These are phyloP conservation scores for Toxotes chatareus DNA, from an alignment of 2,113 vertebrate genomes.

Conservation along the genomic window DNA sequence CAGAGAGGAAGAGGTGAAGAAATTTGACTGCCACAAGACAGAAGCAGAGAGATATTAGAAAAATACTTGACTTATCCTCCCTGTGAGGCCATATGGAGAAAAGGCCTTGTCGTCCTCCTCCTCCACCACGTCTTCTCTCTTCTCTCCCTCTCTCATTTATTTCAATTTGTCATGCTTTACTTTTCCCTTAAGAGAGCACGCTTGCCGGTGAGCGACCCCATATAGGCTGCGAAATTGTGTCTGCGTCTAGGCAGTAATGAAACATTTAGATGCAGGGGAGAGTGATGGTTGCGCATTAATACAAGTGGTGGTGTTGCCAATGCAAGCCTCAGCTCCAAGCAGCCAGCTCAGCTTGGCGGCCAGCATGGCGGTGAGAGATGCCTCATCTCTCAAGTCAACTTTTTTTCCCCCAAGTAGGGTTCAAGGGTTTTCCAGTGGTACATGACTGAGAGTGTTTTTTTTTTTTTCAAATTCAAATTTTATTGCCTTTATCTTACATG, in stretches of 20 bases:
- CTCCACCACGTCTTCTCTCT: slow-evolving; percentile 51
- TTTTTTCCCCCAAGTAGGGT: slow-evolving; percentile 12
- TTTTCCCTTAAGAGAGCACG: slow-evolving; percentile 79
- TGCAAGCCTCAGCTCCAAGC: slow-evolving; percentile 41
- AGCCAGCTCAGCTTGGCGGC: slow-evolving; percentile 31
- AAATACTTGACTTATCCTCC: slow-evolving; percentile 37
- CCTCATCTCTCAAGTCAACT: slow-evolving; percentile 42
- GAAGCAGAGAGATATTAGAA: slow-evolving; percentile 50
- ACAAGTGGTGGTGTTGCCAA: slow-evolving; percentile 64
- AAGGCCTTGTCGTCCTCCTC: slow-evolving; percentile 64
- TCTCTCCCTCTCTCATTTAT: slow-evolving; percentile 84
- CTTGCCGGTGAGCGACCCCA: slow-evolving; percentile 74
- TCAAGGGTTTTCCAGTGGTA: slow-evolving; percentile 49
- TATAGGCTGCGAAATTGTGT: slow-evolving; percentile 84
- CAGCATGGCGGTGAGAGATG: slow-evolving; percentile 37
- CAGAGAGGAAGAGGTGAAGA: slow-evolving; percentile 11
- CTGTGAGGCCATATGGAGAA: slow-evolving; percentile 60
- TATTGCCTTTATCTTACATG: too few species aligned
- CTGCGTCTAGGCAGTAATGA: slow-evolving; percentile 81
- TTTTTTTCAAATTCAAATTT: too few species aligned
- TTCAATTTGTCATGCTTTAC: slow-evolving; percentile 89
- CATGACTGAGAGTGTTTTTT: slow-evolving; percentile 28
- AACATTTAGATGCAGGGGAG: slow-evolving; percentile 85
- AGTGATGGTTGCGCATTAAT: slow-evolving; percentile 81
- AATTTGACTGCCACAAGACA: slow-evolving; percentile 36